A percentile compares a stretch with the other conserved stretches of the same genome.
Evolutionary conservation across 2,113 vertebrate species (phyloP).

Genomic region (Thermophis baileyi): DNA sequence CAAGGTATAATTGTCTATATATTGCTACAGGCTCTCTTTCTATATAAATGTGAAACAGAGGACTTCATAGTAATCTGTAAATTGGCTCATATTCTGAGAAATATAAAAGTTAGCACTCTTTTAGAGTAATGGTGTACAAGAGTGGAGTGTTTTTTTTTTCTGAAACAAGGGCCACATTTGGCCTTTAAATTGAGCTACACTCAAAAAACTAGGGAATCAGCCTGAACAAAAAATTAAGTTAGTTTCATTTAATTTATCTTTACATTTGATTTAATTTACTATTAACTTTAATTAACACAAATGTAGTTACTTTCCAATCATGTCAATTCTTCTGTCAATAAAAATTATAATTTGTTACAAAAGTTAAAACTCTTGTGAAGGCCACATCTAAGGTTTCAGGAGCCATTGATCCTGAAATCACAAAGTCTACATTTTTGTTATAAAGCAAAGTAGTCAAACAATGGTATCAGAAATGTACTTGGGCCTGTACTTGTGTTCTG

Average conservation of each 20-base stretch:
- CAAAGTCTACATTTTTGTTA: not conserved
- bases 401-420: not conserved
- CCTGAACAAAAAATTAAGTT: not conserved
- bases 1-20: not conserved
- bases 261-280: not conserved
- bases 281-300: not conserved
- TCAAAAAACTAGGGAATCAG: not conserved
- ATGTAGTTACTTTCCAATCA: not conserved
- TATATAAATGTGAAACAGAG: not conserved
- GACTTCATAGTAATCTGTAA: not conserved
- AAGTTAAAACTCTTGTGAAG: not conserved
- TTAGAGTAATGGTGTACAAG: not conserved
- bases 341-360: not conserved
- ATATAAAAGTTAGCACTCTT: not conserved
- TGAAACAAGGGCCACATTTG: not conserved
- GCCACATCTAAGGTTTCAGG: not conserved
- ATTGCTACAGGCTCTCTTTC: not conserved
- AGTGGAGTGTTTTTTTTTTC: not conserved
- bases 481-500: not conserved
- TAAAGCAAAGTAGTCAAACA: not conserved
- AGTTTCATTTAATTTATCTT: not conserved
- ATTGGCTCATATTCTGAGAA: not conserved
- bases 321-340: not conserved
- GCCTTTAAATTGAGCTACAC: not conserved
- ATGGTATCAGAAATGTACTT: not conserved